Evolutionary conservation across 1,140 invertebrate genomes (phyloP).

Genomic region (Drosophila lini): DNA sequence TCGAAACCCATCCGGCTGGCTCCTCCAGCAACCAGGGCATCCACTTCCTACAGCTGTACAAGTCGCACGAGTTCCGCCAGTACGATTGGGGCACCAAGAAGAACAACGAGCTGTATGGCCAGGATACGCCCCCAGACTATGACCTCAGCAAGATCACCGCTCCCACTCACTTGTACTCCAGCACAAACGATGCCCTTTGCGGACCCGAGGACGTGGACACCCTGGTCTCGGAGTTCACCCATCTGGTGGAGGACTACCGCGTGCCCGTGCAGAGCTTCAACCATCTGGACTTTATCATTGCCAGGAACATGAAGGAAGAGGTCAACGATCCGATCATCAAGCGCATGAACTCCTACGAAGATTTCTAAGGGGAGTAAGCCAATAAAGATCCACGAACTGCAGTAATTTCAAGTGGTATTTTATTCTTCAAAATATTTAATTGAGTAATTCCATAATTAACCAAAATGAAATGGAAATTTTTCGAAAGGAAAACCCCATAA

Average conservation of each 20-base stretch:
- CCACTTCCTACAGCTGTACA: conserved; percentile 85
- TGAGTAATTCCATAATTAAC: too few relatives aligned
- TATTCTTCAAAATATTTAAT: not conserved
- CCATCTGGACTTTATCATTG: conserved; percentile 90
- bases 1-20: conserved; percentile 85
- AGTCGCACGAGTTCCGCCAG: conserved; percentile 69
- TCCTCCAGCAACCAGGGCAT: conserved; percentile 85
- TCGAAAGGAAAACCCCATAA: not conserved
- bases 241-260: conserved; percentile 70
- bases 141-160: conserved; percentile 86
- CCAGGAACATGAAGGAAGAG: conserved; percentile 86
- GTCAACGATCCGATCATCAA: conserved; percentile 85
- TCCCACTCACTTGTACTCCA: conserved; percentile 87
- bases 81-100: conserved; percentile 84
- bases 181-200: conserved; percentile 86
- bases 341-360: conserved; percentile 59
- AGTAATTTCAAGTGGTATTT: not conserved
- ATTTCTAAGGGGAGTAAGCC: not conserved
- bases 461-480: not conserved
- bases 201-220: conserved; percentile 87
- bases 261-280: conserved; percentile 87
- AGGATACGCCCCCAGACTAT: conserved; percentile 85
- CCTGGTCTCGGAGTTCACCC: conserved; percentile 37
- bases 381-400: conserved; percentile 19
- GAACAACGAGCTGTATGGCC: conserved; percentile 85